A percentile compares a stretch with the other conserved stretches of the same genome.
Evolutionary conservation across 2,113 vertebrate genomes (phyloP).

Genomic region (Cephalopholis sonnerati): DNA sequence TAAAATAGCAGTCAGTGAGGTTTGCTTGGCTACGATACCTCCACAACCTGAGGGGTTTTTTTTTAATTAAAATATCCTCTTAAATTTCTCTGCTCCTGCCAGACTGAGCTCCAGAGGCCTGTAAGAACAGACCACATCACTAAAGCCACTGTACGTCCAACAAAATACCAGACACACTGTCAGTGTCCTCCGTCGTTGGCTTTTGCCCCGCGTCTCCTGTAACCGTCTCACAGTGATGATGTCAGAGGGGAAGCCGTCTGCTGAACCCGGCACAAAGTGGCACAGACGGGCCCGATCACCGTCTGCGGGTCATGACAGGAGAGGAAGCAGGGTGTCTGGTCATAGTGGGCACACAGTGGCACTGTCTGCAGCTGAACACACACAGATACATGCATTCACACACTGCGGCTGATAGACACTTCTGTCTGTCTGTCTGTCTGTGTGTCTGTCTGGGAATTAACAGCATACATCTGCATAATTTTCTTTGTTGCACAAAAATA

Average conservation of each 20-base stretch:
- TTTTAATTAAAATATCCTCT: neutral
- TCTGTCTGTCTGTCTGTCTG: neutral
- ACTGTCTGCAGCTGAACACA: constrained; percentile 46
- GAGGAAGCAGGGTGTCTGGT: constrained; percentile 70
- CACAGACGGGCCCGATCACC: constrained; percentile 53
- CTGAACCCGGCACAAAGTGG: constrained; percentile 57
- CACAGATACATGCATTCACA: neutral
- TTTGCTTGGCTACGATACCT: too few species aligned
- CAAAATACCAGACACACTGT: constrained; percentile 37
- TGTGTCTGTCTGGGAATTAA: constrained; percentile 9
- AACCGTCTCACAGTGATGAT: constrained; percentile 61
- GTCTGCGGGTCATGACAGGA: constrained; percentile 48
- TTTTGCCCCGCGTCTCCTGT: constrained; percentile 7
- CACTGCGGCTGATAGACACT: neutral
- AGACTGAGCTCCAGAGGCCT: neutral
- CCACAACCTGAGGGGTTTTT: too few species aligned
- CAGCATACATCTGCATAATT: constrained; percentile 5
- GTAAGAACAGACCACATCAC: neutral
- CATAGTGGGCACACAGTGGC: constrained; percentile 57
- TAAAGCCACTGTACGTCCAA: neutral
- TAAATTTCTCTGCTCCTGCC: neutral
- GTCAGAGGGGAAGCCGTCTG: constrained; percentile 61
- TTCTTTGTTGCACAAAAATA: neutral
- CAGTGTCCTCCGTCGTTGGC: constrained; percentile 5
- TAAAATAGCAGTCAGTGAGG: too few species aligned